phyloP scores from a whole-genome alignment of 2,113 vertebrate species.

The Chascanopsetta lugubris region DNA sequence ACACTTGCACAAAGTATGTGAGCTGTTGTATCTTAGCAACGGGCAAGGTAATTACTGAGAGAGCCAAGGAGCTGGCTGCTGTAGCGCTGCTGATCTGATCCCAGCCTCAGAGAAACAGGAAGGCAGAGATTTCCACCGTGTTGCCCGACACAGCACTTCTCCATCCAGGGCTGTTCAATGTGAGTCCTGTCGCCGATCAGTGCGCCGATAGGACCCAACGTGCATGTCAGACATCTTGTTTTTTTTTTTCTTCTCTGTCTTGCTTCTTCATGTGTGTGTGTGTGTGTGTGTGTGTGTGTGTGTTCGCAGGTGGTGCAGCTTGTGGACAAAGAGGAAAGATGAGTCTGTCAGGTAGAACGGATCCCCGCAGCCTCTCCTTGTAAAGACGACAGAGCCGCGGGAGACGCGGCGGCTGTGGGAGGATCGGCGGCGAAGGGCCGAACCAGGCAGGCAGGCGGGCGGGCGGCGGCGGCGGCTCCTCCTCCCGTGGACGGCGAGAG shows the following conservation, averaged over 20 bases:
- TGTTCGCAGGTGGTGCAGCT: conserved; percentile 73
- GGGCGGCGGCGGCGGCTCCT: too few relatives aligned
- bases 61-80: conserved; percentile 85
- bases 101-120: conserved; percentile 73
- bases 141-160: conserved; percentile 68
- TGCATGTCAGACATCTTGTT: conserved; percentile 47
- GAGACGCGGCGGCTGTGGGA: conserved; percentile 58
- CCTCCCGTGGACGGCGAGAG: conserved; percentile 55
- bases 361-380: conserved; percentile 67
- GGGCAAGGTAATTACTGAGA: conserved; percentile 86
- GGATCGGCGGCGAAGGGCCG: conserved; percentile 65
- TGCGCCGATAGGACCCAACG: not conserved
- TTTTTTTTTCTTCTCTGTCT: conserved; percentile 5
- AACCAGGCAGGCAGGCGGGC: conserved; percentile 55
- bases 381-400: conserved; percentile 72
- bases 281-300: conserved; percentile 74
- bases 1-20: conserved; percentile 83
- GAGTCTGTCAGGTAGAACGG: conserved; percentile 73
- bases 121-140: conserved; percentile 76
- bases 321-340: conserved; percentile 74
- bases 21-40: conserved; percentile 87
- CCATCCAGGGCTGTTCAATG: conserved; percentile 33
- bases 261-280: conserved; percentile 54
- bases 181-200: conserved; percentile 12
- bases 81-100: conserved; percentile 84